Evolutionary conservation across 2,888 invertebrate species (phyloP), one percentile per base, ranked within the genome.

Genomic region (Drosophila pegasa): DNA sequence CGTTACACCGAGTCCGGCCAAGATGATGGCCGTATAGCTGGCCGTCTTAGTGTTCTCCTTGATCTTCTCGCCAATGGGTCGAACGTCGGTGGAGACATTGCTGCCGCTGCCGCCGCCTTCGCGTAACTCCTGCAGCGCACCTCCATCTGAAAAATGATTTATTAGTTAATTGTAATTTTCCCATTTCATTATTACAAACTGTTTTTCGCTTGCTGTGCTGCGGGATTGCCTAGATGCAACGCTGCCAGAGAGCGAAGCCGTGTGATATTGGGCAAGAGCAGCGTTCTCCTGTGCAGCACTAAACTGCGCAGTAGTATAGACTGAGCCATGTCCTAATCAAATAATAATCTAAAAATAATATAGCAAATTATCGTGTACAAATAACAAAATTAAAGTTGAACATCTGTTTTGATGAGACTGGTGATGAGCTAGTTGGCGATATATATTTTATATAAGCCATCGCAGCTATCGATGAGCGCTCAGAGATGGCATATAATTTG

Each of bases 41-140:
- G 94, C 96, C 75, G 98, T 98, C 93, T 98, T 97, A 2, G 97
- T 96, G 16, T 96, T 96, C 93, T 98, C 97, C 91, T 97, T 98
- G 2, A 97, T 96, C 94, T 95, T 95, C 86, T 95, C 95, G 14
- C 95, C 95, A 10, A 95, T 85, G 8, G 95, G 95, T 63, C 94
- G 93, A 2, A 95, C 95, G 91, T 95, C 90, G 0, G 90, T 91
- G 1, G 92, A 91, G 0, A 92, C 77, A 64, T 90, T 89, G 25
- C 77, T 73, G 1, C 65, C 63, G 25, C 77, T 73, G 1, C 65
- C 63, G 4, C 65, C 71, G 14, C 61, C n/a, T n/a, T 25, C 43
- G n/a, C 16, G 58, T 0, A 88, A 76, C 27, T 75, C 61, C 50
- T 87, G 89, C 29, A 87, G 16, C 0, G 80, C 65, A 0, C 73